Evolutionary conservation across 2,888 invertebrate genomes (phyloP), one percentile per base, ranked within the genome.

Genomic region (Lasioglossum morio): DNA sequence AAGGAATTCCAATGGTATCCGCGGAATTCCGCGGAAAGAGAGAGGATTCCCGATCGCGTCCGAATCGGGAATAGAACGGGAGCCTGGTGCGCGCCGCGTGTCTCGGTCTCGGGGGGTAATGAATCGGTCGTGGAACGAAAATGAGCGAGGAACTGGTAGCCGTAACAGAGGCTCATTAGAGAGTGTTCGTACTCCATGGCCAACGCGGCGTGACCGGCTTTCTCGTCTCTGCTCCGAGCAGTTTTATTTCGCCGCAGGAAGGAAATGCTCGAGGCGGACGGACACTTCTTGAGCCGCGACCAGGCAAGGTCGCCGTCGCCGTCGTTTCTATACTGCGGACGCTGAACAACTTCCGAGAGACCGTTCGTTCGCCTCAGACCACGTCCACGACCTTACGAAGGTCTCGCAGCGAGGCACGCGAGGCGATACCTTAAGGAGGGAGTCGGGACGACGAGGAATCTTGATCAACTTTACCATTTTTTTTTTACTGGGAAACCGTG

Each of bases 151-250:
- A 90, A 86, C 88, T 86, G 86, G 86, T 89, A 89, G 91, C 93
- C 88, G 93, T 90, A 92, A 94, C 93, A 94, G 94, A 92, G 83
- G 92, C 94, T 94, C 94, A 93, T 95, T 95, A 95, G 95, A 95
- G 95, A 95, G 95, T 93, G 93, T 93, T 93, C 94, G 95, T 94
- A 95, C 95, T 95, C 94, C 94, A 95, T 95, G 94, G 94, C 92
- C 94, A 94, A 88, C 93, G 90, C 92, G 91, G 93, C 94, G 94
- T 95, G 95, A 95, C 95, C 95, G 95, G 95, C 95, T 95, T 95
- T 95, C 95, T 93, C 94, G 94, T 93, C 91, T 92, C 91, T 93
- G 92, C 92, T 92, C 90, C 92, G 91, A 91, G 89, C 93, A 92
- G 94, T 93, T 93, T 94, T 93, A 93, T 92, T 92, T 89, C 86